Evolutionary conservation across 2,797 vertebrate genomes (phyloP).

Genomic region (Apodemus agrarius): DNA sequence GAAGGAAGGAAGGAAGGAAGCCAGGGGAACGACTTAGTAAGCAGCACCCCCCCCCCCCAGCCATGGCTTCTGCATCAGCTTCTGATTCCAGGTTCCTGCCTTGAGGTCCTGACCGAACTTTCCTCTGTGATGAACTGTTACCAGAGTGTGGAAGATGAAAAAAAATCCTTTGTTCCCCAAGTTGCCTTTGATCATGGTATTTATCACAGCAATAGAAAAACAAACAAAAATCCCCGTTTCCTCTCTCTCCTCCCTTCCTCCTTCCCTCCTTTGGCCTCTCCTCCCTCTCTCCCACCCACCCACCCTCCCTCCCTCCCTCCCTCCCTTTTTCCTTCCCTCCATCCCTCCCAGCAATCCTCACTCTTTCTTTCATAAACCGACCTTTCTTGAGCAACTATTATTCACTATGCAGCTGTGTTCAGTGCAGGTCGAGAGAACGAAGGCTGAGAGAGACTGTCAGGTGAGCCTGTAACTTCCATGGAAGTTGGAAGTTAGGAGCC

Average conservation of each 20-base stretch:
- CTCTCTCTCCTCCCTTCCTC: too few relatives aligned
- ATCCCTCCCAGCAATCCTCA: background rate
- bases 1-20: background rate
- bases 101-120: background rate
- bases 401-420: background rate
- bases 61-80: background rate
- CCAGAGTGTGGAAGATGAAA: background rate
- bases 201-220: background rate
- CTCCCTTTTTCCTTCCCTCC: too few relatives aligned
- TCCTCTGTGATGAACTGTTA: background rate
- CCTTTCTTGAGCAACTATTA: background rate
- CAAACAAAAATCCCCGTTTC: background rate
- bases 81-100: background rate
- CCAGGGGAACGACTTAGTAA: background rate
- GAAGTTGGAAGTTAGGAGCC: background rate
- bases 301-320: too few relatives aligned
- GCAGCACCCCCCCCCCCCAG: background rate
- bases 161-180: background rate
- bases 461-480: background rate
- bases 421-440: background rate
- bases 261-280: fast-evolving
- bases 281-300: background rate
- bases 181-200: background rate
- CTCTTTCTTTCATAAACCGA: background rate
- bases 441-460: background rate